These are phyloP conservation scores for Drosophila eohydei DNA, from an alignment of 2,888 invertebrate genomes.

Conservation along the genomic window DNA sequence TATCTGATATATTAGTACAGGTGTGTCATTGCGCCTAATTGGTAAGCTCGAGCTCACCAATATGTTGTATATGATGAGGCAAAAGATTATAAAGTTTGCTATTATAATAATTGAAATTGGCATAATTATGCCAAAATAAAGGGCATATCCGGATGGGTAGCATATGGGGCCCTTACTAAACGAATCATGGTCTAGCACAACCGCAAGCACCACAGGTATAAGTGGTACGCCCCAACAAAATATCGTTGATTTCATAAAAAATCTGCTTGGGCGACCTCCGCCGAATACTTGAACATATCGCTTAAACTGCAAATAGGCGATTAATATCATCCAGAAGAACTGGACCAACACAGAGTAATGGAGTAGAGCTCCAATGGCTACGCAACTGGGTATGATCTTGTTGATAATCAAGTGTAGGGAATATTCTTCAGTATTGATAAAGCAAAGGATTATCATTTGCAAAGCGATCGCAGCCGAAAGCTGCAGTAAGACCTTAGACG, in stretches of 20 bases:
- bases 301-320: slow-evolving; percentile 88
- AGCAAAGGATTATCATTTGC: slow-evolving; percentile 86
- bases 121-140: slow-evolving; percentile 86
- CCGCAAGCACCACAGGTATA: slow-evolving; percentile 86
- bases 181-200: slow-evolving; percentile 85
- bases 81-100: slow-evolving; percentile 86
- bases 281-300: slow-evolving; percentile 89
- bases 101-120: slow-evolving; percentile 86
- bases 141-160: slow-evolving; percentile 86
- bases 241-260: slow-evolving; percentile 88
- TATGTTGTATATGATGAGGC: slow-evolving; percentile 86
- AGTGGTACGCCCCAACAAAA: slow-evolving; percentile 88
- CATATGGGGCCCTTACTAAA: slow-evolving; percentile 86
- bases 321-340: slow-evolving; percentile 90
- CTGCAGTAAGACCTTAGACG: slow-evolving; percentile 88
- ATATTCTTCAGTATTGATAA: slow-evolving; percentile 81
- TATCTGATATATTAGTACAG: slow-evolving; percentile 85
- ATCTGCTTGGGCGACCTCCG: slow-evolving; percentile 86
- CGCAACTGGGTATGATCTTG: slow-evolving; percentile 85
- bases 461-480: slow-evolving; percentile 87
- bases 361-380: slow-evolving; percentile 87
- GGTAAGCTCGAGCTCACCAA: slow-evolving; percentile 86
- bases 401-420: slow-evolving; percentile 78
- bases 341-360: slow-evolving; percentile 89
- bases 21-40: slow-evolving; percentile 83